These are phyloP conservation scores for Caenorhabditis elegans DNA, from an alignment of 1,140 invertebrate species.

Conservation along the genomic window DNA sequence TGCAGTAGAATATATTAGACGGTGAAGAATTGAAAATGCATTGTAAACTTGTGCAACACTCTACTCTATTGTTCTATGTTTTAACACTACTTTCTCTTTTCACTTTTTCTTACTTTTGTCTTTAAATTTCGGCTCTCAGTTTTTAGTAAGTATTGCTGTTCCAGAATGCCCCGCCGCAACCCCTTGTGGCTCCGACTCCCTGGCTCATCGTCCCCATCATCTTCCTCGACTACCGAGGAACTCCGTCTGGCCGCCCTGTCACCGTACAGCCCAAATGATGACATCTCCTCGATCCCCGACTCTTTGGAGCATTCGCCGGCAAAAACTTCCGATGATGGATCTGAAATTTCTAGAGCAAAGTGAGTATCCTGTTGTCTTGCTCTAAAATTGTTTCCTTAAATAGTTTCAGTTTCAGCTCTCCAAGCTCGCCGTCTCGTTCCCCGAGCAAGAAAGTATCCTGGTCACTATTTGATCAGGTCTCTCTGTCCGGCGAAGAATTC, in stretches of 20 bases:
- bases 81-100: too few species aligned
- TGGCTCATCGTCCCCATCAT: not conserved
- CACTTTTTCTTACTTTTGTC: not conserved
- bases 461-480: constrained; percentile 11
- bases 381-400: too few species aligned
- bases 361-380: not conserved
- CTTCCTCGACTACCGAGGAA: not conserved
- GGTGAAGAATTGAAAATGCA: not conserved
- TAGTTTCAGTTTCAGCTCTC: not conserved
- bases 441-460: not conserved
- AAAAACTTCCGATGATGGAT: not conserved
- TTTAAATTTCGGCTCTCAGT: not conserved
- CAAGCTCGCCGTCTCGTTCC: not conserved
- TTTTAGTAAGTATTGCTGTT: too few species aligned
- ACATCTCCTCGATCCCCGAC: not conserved
- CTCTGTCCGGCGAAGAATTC: not conserved
- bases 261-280: not conserved
- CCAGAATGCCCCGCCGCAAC: constrained; percentile 1
- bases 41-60: too few species aligned
- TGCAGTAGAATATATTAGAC: too few species aligned
- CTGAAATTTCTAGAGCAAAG: not conserved
- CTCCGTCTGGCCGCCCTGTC: not conserved
- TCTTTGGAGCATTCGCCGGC: constrained; percentile 8
- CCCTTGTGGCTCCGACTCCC: constrained; percentile 8
- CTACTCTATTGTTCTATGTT: too few species aligned